Evolutionary conservation across 2,888 invertebrate genomes (phyloP), one percentile per base, ranked within the genome.

Genomic region (Meta bourneti): DNA sequence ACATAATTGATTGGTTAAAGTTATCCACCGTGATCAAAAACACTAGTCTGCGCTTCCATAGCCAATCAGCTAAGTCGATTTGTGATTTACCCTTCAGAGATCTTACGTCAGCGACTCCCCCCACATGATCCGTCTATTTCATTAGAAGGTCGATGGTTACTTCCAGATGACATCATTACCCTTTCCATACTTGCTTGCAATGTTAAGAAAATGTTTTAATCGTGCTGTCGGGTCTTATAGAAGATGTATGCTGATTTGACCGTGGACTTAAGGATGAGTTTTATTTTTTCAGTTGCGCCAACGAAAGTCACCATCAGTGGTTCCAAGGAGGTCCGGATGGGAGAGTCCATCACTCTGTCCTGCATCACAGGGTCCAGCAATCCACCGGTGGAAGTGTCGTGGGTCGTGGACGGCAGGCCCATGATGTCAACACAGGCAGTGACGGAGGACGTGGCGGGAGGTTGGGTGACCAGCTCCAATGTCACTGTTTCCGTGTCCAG

Each of bases 291-390:
- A 94, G 94, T 93, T 78, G 92, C 93, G 75, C 94, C 94, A n/a
- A 88, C 93, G 13, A 93, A 93, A 91, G 93, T 94, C 6, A 87
- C 88, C 13, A 93, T 94, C 52, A 84, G 48, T 7, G 94, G 93
- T 19, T 93, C 93, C 48, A 93, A 92, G 74, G 93, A 93, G 90
- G 94, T 93, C 93, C 93, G 61, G 94, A 94, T 92, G 69, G 93
- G 88, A 93, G 94, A 49, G 93, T 94, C 69, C 93, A 94, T 99
- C 13, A 97, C 97, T n/a, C 96, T 99, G 93, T 97, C 96, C 86
- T 99, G 99, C 95, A 96, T 96, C 80, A 98, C 99, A 0, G 97
- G 98, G 19, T 97, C 98, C 91, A 98, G 98, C 87, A 99, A 96
- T 94, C 96, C 96, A 5, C 94, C 95, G 0, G 95, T 95, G 5